These are phyloP conservation scores for Noctua fimbriata DNA, from an alignment of 2,888 invertebrate genomes.

Conservation along the genomic window DNA sequence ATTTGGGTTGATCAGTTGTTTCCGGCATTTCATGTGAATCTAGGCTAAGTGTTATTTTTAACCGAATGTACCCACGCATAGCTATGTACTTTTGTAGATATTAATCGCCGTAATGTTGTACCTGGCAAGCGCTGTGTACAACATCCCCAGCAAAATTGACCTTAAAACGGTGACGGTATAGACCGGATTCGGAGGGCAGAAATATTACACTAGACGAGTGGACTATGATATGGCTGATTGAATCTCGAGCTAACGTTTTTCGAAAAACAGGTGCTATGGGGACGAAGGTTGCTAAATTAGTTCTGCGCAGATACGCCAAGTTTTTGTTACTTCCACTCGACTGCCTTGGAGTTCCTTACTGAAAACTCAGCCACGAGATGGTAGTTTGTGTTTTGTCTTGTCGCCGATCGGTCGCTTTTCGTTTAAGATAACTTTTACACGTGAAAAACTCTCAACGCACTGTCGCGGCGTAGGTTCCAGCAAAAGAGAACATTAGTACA, in stretches of 20 bases:
- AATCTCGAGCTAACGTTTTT: background rate
- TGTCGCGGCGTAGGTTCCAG: background rate
- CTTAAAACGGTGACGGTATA: background rate
- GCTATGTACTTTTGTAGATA: background rate
- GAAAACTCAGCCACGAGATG: background rate
- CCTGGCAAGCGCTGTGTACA: background rate
- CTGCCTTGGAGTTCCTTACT: no score
- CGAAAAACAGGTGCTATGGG: background rate
- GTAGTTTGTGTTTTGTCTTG: background rate
- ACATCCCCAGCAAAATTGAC: background rate
- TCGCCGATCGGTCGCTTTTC: background rate
- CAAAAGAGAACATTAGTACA: background rate
- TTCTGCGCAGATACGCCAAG: background rate
- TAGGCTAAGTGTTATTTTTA: background rate
- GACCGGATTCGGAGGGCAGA: background rate
- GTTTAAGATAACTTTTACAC: background rate
- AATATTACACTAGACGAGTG: background rate
- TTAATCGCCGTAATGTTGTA: background rate
- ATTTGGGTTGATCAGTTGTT: conserved; percentile 11
- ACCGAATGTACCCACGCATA: background rate
- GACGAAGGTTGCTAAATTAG: background rate
- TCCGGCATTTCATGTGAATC: background rate
- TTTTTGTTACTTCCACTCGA: background rate
- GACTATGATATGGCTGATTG: background rate
- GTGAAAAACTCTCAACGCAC: background rate